phyloP scores from a whole-genome alignment of 2,113 vertebrate genomes.

The Carassius carassius region DNA sequence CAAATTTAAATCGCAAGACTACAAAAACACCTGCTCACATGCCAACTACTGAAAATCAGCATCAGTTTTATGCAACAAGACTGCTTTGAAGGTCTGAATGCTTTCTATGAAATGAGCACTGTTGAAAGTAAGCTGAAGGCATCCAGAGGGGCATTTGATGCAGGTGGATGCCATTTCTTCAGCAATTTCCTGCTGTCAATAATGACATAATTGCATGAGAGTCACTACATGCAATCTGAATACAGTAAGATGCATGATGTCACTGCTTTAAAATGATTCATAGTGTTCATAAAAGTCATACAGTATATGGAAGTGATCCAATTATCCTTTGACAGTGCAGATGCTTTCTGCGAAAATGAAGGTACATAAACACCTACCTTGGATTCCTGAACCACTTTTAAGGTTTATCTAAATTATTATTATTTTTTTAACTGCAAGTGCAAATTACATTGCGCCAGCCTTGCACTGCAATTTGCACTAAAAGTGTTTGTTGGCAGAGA shows the following conservation, averaged over 20 bases:
- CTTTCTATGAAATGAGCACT: background rate
- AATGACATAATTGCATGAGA: slow-evolving; percentile 13
- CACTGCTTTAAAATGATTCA: slow-evolving; percentile 1
- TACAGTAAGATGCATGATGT: background rate
- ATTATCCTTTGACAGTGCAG: background rate
- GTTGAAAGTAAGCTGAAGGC: background rate
- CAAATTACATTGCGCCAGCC: background rate
- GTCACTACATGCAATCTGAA: background rate
- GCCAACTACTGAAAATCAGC: background rate
- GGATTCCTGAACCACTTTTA: background rate
- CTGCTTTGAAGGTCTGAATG: background rate
- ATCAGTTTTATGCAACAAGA: background rate
- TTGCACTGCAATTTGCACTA: slow-evolving; percentile 26
- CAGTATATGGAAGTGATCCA: background rate
- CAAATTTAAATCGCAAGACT: background rate
- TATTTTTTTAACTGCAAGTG: slow-evolving; percentile 1
- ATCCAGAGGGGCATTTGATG: background rate
- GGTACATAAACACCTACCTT: slow-evolving; percentile 1
- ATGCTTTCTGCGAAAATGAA: background rate
- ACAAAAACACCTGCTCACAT: background rate
- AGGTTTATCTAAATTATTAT: background rate
- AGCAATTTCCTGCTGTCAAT: background rate
- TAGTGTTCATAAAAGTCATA: background rate
- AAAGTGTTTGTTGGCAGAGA: slow-evolving; percentile 25
- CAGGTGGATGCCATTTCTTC: slow-evolving; percentile 1